Percentiles rank a stretch among this genome's conserved stretches.
Evolutionary conservation across 2,888 invertebrate genomes (phyloP).

Genomic region (Synergus itoensis): DNA sequence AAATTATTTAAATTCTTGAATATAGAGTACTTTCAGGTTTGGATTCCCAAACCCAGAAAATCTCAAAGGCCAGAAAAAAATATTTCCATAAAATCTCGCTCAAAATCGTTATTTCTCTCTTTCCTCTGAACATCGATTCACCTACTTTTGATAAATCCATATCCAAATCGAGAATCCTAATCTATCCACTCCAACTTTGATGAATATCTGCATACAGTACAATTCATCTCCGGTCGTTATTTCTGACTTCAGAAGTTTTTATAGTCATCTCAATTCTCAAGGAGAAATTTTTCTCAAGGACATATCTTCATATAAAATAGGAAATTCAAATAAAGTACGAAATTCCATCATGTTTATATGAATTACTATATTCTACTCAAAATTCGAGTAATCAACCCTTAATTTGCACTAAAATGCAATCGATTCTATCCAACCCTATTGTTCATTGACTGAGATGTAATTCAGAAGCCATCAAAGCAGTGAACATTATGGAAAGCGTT

Average conservation of each 20-base stretch:
- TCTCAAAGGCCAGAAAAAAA: not conserved
- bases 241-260: not conserved
- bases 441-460: too few relatives aligned
- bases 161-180: not conserved
- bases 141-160: not conserved
- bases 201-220: not conserved
- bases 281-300: not conserved
- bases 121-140: not conserved
- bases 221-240: not conserved
- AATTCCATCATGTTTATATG: not conserved
- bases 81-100: not conserved
- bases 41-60: not conserved
- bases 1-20: not conserved
- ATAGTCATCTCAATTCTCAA: not conserved
- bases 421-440: too few relatives aligned
- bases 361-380: not conserved
- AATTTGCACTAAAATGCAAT: too few relatives aligned
- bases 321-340: too few relatives aligned
- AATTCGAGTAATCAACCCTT: too few relatives aligned
- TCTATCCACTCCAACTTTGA: not conserved
- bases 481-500: not conserved
- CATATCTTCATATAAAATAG: not conserved
- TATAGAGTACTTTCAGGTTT: not conserved
- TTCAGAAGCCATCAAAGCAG: not conserved
- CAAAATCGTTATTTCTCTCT: not conserved